Base-by-base conservation (phyloP, 2,797 vertebrate genomes). In the Euphonia xanthogaster region DNA sequence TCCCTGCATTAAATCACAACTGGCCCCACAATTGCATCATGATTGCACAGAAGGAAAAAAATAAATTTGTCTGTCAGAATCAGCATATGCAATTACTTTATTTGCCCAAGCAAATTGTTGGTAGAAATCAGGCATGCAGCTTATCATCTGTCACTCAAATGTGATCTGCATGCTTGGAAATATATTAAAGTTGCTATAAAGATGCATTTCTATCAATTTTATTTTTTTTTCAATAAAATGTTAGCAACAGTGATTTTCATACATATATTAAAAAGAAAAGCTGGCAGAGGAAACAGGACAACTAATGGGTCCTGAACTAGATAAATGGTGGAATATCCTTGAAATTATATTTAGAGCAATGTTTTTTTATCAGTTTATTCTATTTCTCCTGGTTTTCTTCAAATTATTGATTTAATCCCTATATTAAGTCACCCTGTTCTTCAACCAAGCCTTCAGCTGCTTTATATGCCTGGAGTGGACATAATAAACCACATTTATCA, bases 81-180 rank as follows among this genome's bases (percentile, higher is more conserved):
- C 45, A 39, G 70, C 66, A 81, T 73, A 68, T 63, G 48, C 48
- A 82, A 61, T 91, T 51, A 71, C 40, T 73, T 70, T 76, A 60
- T 92, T 87, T 94, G 84, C 40, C 60, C 71, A 83, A 71, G 48
- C 3, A 85, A 89, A 94, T 83, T 87, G 67, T 71, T 92, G 71
- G 22, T 39, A 53, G 47, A 73, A 79, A 82, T 82, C 4, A 6
- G 51, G 28, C 39, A 48, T 25, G 39, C 33, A 67, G 33, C 42
- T 92, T 82, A 71, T 76, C 47, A 48, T 55, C 74, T 91, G 53
- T 35, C 81, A 87, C 45, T 85, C 65, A 50, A 30, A 76, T 17
- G 9, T 11, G 35, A 67, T 55, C 51, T 1, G 1, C 2, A 2
- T 5, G 7, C 37, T 67, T 66, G 51, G 71, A 86, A 39, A n/a